Conservation (phyloP, 1,140 invertebrate genomes). For the Zaprionus lachaisei region DNA sequence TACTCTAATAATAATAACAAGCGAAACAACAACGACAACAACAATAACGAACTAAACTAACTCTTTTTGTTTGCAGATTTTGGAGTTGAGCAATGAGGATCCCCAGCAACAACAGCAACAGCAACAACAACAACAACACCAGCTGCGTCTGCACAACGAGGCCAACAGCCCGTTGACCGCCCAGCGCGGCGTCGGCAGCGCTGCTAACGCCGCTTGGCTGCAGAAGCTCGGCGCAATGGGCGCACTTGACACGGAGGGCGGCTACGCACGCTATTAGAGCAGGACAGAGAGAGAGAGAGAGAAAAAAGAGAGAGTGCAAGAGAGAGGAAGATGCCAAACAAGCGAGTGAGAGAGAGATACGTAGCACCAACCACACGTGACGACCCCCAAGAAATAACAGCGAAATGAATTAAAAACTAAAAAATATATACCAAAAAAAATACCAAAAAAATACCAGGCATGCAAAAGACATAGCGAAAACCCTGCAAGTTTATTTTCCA, state of each 20-base stretch:
- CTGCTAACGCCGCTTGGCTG: conserved; percentile 70
- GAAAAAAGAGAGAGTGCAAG: not conserved
- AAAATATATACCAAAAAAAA: conserved; percentile 1
- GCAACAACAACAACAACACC: conserved; percentile 53
- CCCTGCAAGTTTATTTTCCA: not conserved
- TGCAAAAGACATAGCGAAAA: conserved; percentile 1
- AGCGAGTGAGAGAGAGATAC: conserved; percentile 8
- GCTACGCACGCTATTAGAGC: conserved; percentile 64
- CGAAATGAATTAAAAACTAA: conserved; percentile 9
- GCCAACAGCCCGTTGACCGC: conserved; percentile 61
- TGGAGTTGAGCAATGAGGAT: conserved; percentile 83
- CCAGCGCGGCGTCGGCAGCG: conserved; percentile 48
- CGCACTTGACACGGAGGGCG: conserved; percentile 67
- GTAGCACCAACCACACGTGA: conserved; percentile 31
- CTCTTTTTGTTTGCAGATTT: conserved; percentile 76
- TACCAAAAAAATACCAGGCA: conserved; percentile 1
- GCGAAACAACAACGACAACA: conserved; percentile 42
- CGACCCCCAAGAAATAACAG: conserved; percentile 33
- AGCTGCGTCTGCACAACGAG: conserved; percentile 75
- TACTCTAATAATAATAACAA: conserved; percentile 73
- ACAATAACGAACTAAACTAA: conserved; percentile 60
- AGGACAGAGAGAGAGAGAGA: not conserved
- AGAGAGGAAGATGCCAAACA: not conserved
- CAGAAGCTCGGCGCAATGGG: conserved; percentile 70
- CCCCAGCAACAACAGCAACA: conserved; percentile 58